Base-by-base conservation (phyloP, 2,113 vertebrate species). In the Sitta europaea region DNA sequence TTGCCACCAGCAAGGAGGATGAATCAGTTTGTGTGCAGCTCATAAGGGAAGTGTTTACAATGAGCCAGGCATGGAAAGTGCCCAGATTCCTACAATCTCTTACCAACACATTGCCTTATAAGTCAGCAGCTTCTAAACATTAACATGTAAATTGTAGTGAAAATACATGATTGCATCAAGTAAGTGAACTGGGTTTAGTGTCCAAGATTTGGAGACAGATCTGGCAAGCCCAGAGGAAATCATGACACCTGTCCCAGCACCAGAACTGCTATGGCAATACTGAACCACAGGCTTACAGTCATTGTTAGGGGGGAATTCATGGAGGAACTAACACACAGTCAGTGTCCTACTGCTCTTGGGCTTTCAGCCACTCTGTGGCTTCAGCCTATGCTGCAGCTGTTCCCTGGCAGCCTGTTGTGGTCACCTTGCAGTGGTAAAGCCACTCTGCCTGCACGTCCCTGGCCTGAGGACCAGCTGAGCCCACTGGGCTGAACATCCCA, bases 301-400 rank as follows among this genome's bases (percentile, higher is more conserved):
- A 22, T 35, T 74, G 80, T 54, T 50, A 74, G 61, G 70, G 24
- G 35, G 5, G 29, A 62, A 81, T 55, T 94, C 48, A 43, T 35
- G n/a, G 55, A 74, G 21, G 47, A 70, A 5, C 18, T 66, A 57
- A 50, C 11, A 21, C 4, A 11, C 1, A 58, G 22, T 3, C 0
- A 0, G 6, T 36, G 14, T 43, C 33, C 38, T 14, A 9, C 8
- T 2, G 40, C 31, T 75, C 66, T 19, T 20, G 31, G 29, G 17
- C 45, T 48, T 82, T 63, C 50, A 80, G 29, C 25, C n/a, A 76
- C n/a, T 8, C 21, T 21, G 31, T 38, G 42, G 22, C 40, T 67
- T 35, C 31, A 50, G 27, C 14, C 50, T n/a, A 14, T 4, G 3
- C n/a, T 47, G n/a, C 22, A 90, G n/a, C 45, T 6, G 1, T 31